These are phyloP conservation scores for Osmoderma eremita DNA, from an alignment of 2,888 invertebrate species.

Conservation along the genomic window DNA sequence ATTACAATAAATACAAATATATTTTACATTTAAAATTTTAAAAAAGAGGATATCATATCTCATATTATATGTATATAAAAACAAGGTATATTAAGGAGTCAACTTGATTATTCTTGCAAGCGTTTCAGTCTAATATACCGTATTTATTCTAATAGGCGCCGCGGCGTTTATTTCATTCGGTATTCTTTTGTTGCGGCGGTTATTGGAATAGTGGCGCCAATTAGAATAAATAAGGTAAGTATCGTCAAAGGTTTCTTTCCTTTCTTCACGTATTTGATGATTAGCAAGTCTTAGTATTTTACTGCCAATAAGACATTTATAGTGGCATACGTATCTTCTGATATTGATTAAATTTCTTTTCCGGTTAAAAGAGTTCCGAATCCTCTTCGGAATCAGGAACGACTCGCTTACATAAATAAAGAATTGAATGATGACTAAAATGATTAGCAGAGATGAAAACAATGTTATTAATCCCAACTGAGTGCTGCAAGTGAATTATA, in stretches of 20 bases:
- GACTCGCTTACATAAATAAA: constrained; percentile 42
- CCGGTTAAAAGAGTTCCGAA: constrained; percentile 45
- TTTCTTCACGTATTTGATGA: constrained; percentile 8
- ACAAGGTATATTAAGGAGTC: neutral
- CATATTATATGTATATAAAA: neutral
- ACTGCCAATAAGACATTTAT: constrained; percentile 43
- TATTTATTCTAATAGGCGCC: no score
- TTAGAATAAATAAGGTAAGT: no score
- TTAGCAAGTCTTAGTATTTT: constrained; percentile 10
- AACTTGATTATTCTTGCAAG: neutral
- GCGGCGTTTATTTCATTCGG: no score
- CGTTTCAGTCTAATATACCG: constrained; percentile 1
- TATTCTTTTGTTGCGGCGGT: no score
- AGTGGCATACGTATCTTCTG: constrained; percentile 43
- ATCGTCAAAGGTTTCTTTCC: constrained; percentile 12
- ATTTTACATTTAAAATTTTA: no score
- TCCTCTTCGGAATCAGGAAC: constrained; percentile 44
- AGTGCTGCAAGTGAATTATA: neutral
- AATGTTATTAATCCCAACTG: neutral
- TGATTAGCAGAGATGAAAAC: constrained; percentile 8
- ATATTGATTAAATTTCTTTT: constrained; percentile 43
- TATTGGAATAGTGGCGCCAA: no score
- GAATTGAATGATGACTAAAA: constrained; percentile 26
- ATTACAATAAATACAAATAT: neutral
- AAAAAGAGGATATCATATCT: no score